phyloP scores from a whole-genome alignment of 1,140 invertebrate species.

The Hydropsyche tenuis region DNA sequence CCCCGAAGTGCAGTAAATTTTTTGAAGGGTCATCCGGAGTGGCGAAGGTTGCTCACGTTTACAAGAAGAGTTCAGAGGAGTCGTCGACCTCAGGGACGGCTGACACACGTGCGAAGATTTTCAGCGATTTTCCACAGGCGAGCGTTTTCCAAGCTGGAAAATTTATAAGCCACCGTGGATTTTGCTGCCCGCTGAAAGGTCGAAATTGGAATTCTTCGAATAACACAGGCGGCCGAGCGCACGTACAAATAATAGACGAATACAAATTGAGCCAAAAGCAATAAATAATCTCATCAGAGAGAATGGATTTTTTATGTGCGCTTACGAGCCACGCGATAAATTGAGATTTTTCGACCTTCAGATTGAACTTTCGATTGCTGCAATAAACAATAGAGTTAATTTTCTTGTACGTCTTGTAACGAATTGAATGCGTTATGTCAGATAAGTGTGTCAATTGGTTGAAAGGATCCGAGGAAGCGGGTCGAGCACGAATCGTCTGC shows the following conservation, averaged over 20 bases:
- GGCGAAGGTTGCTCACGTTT: constrained; percentile 10
- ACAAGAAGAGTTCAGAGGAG: constrained; percentile 10
- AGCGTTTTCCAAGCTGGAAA: not conserved
- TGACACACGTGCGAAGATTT: constrained; percentile 13
- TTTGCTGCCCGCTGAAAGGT: not conserved
- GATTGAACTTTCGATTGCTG: constrained; percentile 15
- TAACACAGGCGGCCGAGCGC: not conserved
- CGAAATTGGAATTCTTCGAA: constrained; percentile 24
- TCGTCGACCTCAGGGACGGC: constrained; percentile 21
- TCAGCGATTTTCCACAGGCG: not conserved
- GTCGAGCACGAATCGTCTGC: not conserved
- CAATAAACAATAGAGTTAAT: constrained; percentile 26
- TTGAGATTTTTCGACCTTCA: constrained; percentile 16
- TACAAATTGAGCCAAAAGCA: constrained; percentile 5
- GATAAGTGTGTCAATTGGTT: constrained; percentile 24
- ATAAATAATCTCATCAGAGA: constrained; percentile 12
- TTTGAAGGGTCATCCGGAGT: constrained; percentile 9
- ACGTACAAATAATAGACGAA: no score
- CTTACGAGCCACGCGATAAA: not conserved
- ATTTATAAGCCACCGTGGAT: constrained; percentile 3
- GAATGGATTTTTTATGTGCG: not conserved
- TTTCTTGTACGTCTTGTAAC: constrained; percentile 14
- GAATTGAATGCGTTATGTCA: constrained; percentile 4
- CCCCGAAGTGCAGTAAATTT: constrained; percentile 31
- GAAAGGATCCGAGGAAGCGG: constrained; percentile 10